Percentiles rank a stretch among this genome's conserved stretches.
phyloP scores from a whole-genome alignment of 1,140 invertebrate genomes.

The Drosophila pachea region DNA sequence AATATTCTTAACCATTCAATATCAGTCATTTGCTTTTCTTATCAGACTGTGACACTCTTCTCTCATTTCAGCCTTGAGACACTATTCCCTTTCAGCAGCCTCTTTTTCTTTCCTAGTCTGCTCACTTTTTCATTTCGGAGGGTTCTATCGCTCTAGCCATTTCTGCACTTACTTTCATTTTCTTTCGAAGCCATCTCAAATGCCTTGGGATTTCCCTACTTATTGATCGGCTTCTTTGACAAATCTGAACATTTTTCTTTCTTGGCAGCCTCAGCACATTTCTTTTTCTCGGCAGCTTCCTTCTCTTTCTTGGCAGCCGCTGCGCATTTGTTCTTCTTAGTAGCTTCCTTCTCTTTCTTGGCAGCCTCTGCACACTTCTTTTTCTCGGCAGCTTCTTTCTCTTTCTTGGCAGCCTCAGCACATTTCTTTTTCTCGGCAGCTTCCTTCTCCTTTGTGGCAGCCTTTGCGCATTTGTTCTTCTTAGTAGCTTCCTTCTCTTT shows the following conservation, averaged over 20 bases:
- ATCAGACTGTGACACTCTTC: no score
- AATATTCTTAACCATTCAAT: no score
- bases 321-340: background rate
- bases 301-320: background rate
- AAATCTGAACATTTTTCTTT: background rate
- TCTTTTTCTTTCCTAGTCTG: background rate
- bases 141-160: background rate
- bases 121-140: background rate
- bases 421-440: background rate
- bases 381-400: background rate
- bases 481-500: background rate
- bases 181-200: no score
- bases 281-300: background rate
- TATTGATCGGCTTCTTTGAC: no score
- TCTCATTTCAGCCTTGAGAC: no score
- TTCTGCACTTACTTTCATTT: no score
- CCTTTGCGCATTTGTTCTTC: background rate
- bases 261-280: background rate
- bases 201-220: no score
- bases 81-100: background rate
- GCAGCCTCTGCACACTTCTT: background rate
- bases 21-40: no score
- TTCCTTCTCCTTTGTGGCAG: background rate
- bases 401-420: background rate
- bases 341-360: background rate